Percentiles rank a stretch among this genome's conserved stretches.
Evolutionary conservation across 37 sponge, comb jelly and placozoan species (phyloP).

Genomic region (Chondrosia reniformis): DNA sequence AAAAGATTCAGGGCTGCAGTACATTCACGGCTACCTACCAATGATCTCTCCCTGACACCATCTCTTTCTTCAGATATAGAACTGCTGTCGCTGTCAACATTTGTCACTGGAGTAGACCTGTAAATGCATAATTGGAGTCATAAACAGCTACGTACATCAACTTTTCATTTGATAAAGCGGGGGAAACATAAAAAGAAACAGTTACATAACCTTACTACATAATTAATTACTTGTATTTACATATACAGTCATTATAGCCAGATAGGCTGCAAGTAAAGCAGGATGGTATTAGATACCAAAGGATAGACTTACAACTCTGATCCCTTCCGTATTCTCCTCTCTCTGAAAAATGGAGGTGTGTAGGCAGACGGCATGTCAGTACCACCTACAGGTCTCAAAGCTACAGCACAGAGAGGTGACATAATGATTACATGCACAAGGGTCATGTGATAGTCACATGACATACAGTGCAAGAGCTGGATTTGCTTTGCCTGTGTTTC

Average conservation of each 20-base stretch:
- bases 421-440: too few species aligned
- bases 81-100: constrained; percentile 1
- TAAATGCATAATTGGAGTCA: too few species aligned
- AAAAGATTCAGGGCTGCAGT: too few species aligned
- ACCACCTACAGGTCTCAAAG: neutral
- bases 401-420: neutral
- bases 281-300: too few species aligned
- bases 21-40: neutral
- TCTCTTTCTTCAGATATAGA: constrained; percentile 19
- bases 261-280: too few species aligned
- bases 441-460: neutral
- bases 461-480: constrained; percentile 55
- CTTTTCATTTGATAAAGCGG: too few species aligned
- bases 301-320: too few species aligned
- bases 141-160: too few species aligned
- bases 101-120: neutral
- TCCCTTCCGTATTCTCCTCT: too few species aligned
- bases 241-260: too few species aligned
- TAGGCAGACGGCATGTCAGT: neutral
- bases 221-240: too few species aligned
- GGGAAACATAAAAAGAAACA: neutral
- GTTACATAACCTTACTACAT: neutral
- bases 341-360: too few species aligned
- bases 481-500: constrained; percentile 65
- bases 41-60: neutral